phyloP scores from a whole-genome alignment of 2,113 vertebrate species.

The Aphyosemion australe region DNA sequence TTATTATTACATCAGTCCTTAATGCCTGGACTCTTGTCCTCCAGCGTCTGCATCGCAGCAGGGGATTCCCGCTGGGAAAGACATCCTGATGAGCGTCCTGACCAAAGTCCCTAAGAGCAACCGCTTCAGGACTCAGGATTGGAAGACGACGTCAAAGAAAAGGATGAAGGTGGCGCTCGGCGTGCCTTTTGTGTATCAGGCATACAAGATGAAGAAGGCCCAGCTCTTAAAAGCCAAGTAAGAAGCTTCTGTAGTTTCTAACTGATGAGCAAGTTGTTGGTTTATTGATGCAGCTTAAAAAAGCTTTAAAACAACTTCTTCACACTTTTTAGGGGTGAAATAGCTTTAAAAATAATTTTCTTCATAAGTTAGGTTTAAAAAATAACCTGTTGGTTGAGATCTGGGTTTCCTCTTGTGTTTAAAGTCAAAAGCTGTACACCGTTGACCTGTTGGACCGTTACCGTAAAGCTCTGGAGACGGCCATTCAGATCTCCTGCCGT shows the following conservation, averaged over 20 bases:
- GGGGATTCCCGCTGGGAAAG: not conserved
- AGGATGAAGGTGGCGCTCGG: slow-evolving; percentile 66
- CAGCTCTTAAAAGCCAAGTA: slow-evolving; percentile 75
- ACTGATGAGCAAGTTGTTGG: too few relatives aligned
- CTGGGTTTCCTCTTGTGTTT: not conserved
- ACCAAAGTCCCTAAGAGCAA: slow-evolving; percentile 60
- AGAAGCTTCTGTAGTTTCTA: too few relatives aligned
- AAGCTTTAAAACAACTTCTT: too few relatives aligned
- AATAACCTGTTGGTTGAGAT: not conserved
- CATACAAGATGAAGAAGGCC: slow-evolving; percentile 71
- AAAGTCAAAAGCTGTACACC: slow-evolving; percentile 66
- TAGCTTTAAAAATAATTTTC: too few relatives aligned
- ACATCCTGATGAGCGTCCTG: slow-evolving; percentile 67
- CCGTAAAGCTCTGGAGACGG: slow-evolving; percentile 81
- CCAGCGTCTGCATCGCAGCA: slow-evolving; percentile 34
- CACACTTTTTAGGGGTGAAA: too few relatives aligned
- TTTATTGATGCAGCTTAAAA: too few relatives aligned
- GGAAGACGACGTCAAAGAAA: slow-evolving; percentile 37
- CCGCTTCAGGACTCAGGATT: not conserved
- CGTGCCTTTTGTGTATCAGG: slow-evolving; percentile 76
- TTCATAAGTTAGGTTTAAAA: too few relatives aligned
- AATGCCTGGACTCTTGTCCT: not conserved
- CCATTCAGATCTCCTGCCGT: slow-evolving; percentile 82
- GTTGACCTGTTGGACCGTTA: slow-evolving; percentile 78
- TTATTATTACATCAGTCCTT: not conserved